A percentile compares a stretch with the other conserved stretches of the same genome.
Evolutionary conservation across 2,113 vertebrate genomes (phyloP).

Genomic region (Laticauda laticaudata): DNA sequence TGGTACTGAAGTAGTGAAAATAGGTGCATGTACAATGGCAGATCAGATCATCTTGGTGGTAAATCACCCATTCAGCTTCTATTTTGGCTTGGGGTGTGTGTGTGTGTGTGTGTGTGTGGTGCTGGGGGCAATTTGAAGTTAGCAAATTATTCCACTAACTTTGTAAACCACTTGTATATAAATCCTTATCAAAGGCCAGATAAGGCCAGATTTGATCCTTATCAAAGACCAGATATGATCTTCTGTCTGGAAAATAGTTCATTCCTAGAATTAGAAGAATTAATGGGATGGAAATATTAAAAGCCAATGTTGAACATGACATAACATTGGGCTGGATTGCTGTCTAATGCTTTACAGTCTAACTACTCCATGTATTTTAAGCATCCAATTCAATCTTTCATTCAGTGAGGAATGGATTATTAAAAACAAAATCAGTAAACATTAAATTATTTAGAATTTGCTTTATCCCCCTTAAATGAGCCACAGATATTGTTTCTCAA

Average conservation of each 20-base stretch:
- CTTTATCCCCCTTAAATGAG: neutral
- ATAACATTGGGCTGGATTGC: neutral
- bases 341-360: neutral
- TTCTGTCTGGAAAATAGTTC: neutral
- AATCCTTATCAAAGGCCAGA: neutral
- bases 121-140: neutral
- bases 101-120: neutral
- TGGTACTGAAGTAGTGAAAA: neutral
- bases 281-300: neutral
- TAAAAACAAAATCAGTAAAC: too few relatives aligned
- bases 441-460: neutral
- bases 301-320: neutral
- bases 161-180: neutral
- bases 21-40: neutral
- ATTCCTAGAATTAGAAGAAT: neutral
- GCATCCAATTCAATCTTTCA: neutral
- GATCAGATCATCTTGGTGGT: neutral
- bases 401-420: neutral
- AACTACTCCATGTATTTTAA: neutral
- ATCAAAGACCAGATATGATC: neutral
- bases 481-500: neutral
- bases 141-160: neutral
- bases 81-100: neutral
- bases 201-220: neutral
- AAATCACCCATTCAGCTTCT: neutral